Base-by-base conservation (phyloP, 2,113 vertebrate genomes). In the Galbula dea region DNA sequence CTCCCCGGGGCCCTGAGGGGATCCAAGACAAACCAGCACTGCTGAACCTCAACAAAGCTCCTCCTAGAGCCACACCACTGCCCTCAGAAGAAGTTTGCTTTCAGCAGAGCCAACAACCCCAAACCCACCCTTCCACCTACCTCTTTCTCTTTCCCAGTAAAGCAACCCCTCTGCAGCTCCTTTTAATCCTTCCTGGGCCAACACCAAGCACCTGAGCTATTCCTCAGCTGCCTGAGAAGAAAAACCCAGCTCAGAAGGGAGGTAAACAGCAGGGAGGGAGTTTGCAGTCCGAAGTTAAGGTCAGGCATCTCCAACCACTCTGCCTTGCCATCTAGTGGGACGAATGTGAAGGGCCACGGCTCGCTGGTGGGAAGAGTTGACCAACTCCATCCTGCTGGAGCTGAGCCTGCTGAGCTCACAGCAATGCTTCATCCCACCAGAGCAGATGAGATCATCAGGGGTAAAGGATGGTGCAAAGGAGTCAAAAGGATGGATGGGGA, bases 261-360 rank as follows among this genome's bases (percentile, higher is more conserved):
- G 58, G 67, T 8, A 59, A 78, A 49, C 18, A 67, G 90, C 69
- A 43, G 75, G 32, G 83, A 79, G 67, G 8, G 71, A 59, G 83
- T 37, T 62, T 52, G 74, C 36, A 45, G 85, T 12, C 72, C 24
- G 1, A 26, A 61, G 72, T 15, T 46, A 3, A 80, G 74, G 76
- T 86, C 93, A 57, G 63, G 78, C 57, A 1, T 69, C 57, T 78
- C 73, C 75, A 37, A 62, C 6, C 77, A 86, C 95, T 86, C 94
- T 80, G 41, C 51, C 83, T 95, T 92, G 84, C 94, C 95, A 88
- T 91, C 95, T 94, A 86, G 93, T 55, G 95, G 93, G 83, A 32
- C 1, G 46, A 83, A 71, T 1, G 88, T 10, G 83, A 93, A 95
- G 66, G 88, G 49, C 49, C 7, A 3, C 43, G 30, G 52, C 37